Base-by-base conservation (phyloP, 1,140 invertebrate genomes). In the Agrypnia vestita region DNA sequence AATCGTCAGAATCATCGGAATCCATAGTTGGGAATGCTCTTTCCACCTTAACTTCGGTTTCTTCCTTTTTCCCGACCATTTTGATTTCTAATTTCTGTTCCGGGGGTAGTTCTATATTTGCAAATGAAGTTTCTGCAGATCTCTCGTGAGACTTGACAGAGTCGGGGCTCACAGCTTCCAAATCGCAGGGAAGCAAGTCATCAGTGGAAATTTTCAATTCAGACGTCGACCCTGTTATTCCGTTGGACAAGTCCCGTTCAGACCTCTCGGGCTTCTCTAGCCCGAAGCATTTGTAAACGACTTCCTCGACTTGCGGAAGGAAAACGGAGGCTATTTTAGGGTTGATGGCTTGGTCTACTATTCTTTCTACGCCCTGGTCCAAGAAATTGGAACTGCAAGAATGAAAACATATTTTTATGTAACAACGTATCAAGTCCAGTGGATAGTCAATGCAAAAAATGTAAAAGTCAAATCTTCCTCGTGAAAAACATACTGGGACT, bases 291-390 rank as follows among this genome's bases (percentile, higher is more conserved):
- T 95, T 94, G 85, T 97, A 97, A 0, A 97, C 94, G 11, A 96
- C 93, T 84, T 97, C 95, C 87, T 97, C 96, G 62, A 98, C 96
- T 90, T 96, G 94, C 8, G 96, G 95, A 85, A 96, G 93, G 86
- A 98, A 97, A 3, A 96, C 92, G 9, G 93, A 92, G 80, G 94
- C 93, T 7, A 98, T 94, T 90, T 98, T 98, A 4, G 96, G 96
- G 88, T 97, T 97, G 0, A 98, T 96, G 0, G 98, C 96, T 91
- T 98, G 97, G 87, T 98, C 96, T 0, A 98, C 96, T 79, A 99
- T 97, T 83, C 97, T 92, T 86, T 98, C 96, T 4, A 98, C 95
- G 19, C 97, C 97, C 78, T 92, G 93, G 80, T 94, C 93, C 79
- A 97, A 87, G 87, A 95, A 95, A 59, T 94, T 94, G 79, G 94